A percentile compares a stretch with the other conserved stretches of the same genome.
Conservation (phyloP, 1,140 invertebrate species). For the Ceratina calcarata region DNA sequence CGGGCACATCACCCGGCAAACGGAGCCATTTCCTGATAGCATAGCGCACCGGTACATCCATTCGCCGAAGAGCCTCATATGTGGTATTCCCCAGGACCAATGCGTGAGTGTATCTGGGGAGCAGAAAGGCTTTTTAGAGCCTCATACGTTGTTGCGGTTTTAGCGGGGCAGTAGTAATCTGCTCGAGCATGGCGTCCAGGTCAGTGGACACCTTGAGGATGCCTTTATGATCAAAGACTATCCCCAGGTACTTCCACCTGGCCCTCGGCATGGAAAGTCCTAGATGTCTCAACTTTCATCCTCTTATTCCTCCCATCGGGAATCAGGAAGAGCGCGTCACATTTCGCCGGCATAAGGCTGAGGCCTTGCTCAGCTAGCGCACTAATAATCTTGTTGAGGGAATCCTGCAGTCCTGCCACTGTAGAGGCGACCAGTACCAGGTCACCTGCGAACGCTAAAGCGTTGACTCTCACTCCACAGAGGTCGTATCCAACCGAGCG, state of each 20-base stretch:
- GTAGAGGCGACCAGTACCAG: not conserved
- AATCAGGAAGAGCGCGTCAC: not conserved
- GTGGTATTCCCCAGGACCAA: constrained; percentile 60
- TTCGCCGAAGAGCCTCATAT: constrained; percentile 54
- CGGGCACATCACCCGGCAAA: constrained; percentile 69
- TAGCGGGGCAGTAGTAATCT: not conserved
- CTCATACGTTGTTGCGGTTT: not conserved
- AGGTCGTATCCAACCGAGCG: not conserved
- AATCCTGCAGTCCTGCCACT: not conserved
- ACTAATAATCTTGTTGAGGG: not conserved
- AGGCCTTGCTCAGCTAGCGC: not conserved
- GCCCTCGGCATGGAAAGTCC: not conserved
- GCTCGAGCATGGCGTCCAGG: not conserved
- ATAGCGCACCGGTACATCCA: constrained; percentile 64
- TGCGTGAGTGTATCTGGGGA: constrained; percentile 37
- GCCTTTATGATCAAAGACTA: not conserved
- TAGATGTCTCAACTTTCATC: not conserved
- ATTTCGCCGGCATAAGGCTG: not conserved
- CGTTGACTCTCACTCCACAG: not conserved
- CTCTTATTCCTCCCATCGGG: not conserved
- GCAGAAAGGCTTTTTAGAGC: not conserved
- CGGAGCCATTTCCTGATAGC: constrained; percentile 68
- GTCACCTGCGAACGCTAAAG: not conserved
- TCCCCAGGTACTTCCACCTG: not conserved
- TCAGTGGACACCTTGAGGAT: not conserved